These are phyloP conservation scores for Phoebastria nigripes DNA, from an alignment of 2,797 vertebrate genomes.

Conservation along the genomic window DNA sequence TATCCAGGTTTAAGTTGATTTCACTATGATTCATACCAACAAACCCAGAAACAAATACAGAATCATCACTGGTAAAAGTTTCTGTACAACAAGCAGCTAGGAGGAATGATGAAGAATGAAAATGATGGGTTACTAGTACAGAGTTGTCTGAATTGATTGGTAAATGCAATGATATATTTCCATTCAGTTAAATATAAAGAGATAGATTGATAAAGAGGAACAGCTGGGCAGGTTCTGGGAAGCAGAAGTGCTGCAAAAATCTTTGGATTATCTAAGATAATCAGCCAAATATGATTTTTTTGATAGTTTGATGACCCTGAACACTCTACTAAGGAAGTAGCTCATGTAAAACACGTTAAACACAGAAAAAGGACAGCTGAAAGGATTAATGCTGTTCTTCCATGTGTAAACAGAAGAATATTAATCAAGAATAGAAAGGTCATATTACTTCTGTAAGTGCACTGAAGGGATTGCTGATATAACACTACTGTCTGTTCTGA, in stretches of 20 bases:
- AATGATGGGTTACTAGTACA: not conserved
- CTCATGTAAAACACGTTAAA: not conserved
- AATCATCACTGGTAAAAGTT: not conserved
- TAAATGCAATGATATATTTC: not conserved
- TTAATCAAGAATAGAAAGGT: constrained; percentile 28
- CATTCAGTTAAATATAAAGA: not conserved
- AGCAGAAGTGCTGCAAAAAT: not conserved
- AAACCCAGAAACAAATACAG: not conserved
- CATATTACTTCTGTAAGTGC: not conserved
- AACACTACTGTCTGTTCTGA: not conserved
- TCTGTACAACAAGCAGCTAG: not conserved
- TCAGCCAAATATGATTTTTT: not conserved
- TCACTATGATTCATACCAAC: not conserved
- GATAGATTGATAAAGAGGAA: not conserved
- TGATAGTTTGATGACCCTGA: not conserved
- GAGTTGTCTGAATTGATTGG: not conserved
- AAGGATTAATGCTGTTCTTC: not conserved
- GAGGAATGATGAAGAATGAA: not conserved
- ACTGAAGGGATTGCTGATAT: not conserved
- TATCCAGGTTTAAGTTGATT: not conserved
- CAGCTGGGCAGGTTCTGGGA: not conserved
- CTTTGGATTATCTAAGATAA: not conserved
- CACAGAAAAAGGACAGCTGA: not conserved
- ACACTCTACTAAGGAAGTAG: not conserved
- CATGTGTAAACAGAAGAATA: constrained; percentile 16